Conservation (phyloP, 2,113 vertebrate species). For the Brachirus orientalis region DNA sequence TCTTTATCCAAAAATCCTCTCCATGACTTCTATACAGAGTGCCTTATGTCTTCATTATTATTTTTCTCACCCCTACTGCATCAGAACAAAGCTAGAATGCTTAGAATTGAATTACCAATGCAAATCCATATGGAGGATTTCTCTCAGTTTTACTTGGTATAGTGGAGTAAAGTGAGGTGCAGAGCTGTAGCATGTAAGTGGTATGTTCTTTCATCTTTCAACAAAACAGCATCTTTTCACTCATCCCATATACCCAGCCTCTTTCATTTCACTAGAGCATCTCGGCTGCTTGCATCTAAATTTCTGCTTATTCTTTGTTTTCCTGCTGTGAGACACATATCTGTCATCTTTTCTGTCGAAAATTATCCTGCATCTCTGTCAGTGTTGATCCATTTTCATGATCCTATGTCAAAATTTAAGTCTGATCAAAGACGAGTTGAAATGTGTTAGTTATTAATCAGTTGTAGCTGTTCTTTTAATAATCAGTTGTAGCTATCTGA, state of each 20-base stretch:
- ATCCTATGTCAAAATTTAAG: constrained; percentile 11
- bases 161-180: neutral
- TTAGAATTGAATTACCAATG: neutral
- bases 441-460: constrained; percentile 20
- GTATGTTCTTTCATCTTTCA: neutral
- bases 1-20: neutral
- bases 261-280: constrained; percentile 9
- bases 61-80: neutral
- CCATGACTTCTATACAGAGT: no score
- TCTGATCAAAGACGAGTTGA: constrained; percentile 29
- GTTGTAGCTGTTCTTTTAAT: no score
- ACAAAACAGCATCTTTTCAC: constrained; percentile 5
- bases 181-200: no score
- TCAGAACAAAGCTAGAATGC: neutral
- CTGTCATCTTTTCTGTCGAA: constrained; percentile 8
- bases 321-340: constrained; percentile 5
- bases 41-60: neutral
- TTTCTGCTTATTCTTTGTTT: constrained; percentile 6
- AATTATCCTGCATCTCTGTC: constrained; percentile 5
- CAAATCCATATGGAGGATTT: neutral
- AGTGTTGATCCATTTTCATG: constrained; percentile 27
- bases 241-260: neutral
- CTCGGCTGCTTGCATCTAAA: neutral
- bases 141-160: neutral
- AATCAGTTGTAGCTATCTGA: no score